Conservation (phyloP, 2,888 invertebrate species). For the Agrochola circellaris region DNA sequence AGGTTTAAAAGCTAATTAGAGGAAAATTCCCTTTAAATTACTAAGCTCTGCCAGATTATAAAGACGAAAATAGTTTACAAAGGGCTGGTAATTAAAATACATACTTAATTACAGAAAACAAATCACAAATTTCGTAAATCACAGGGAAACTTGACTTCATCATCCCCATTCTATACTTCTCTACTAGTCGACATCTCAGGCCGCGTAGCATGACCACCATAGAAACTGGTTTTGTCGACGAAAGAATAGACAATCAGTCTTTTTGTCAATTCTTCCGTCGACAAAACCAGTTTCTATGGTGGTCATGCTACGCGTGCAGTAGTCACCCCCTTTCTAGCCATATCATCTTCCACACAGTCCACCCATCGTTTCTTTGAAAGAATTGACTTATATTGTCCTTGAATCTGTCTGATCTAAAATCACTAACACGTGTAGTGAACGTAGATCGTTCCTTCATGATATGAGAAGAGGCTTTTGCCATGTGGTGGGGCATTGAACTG, state of each 20-base stretch:
- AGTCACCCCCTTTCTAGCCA: neutral
- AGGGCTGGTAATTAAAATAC: slow-evolving; percentile 6
- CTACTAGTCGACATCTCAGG: too few relatives aligned
- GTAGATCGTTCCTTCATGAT: neutral
- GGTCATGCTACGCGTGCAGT: too few relatives aligned
- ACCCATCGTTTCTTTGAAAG: neutral
- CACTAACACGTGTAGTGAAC: neutral
- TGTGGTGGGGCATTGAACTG: neutral
- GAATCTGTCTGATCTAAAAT: neutral
- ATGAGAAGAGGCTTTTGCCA: neutral
- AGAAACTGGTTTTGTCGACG: too few relatives aligned
- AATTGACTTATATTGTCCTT: neutral
- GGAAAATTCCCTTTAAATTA: slow-evolving; percentile 8
- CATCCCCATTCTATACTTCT: too few relatives aligned
- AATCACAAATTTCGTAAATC: neutral
- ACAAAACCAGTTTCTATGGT: too few relatives aligned
- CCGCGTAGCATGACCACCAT: too few relatives aligned
- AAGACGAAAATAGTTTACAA: slow-evolving; percentile 10
- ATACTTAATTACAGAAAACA: neutral
- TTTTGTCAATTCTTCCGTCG: too few relatives aligned
- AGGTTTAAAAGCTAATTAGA: slow-evolving; percentile 23
- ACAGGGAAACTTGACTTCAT: neutral
- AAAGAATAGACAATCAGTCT: too few relatives aligned
- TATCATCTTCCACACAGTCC: neutral
- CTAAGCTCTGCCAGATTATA: neutral